Conservation (phyloP, 2,113 vertebrate genomes). For the Apeltes quadracus region DNA sequence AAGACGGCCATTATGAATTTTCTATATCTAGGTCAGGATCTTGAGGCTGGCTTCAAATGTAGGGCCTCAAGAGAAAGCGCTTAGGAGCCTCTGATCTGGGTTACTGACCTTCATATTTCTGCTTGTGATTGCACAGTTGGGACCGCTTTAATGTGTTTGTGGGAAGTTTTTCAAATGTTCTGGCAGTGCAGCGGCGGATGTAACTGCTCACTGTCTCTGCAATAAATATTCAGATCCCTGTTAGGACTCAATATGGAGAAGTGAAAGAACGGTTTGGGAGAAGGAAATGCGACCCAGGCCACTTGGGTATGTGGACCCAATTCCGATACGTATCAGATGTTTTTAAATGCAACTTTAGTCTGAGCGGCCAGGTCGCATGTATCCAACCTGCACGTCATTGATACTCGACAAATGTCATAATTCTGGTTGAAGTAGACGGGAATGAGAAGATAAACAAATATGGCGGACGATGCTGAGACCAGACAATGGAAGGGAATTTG, state of each 20-base stretch:
- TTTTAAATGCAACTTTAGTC: too few species aligned
- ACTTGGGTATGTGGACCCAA: too few species aligned
- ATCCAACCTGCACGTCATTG: too few species aligned
- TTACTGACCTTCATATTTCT: slow-evolving; percentile 11
- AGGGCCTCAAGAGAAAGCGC: slow-evolving; percentile 17
- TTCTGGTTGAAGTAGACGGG: too few species aligned
- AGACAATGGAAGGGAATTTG: too few species aligned
- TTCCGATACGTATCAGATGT: too few species aligned
- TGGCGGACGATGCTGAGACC: too few species aligned
- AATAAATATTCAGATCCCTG: background rate
- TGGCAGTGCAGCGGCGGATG: background rate
- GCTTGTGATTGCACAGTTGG: slow-evolving; percentile 1
- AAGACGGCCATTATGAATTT: background rate
- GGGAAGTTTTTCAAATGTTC: background rate
- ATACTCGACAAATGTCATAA: too few species aligned
- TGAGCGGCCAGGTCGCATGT: too few species aligned
- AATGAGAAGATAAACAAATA: too few species aligned
- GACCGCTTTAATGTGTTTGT: slow-evolving; percentile 13
- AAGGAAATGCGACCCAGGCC: too few species aligned
- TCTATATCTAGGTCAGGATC: slow-evolving; percentile 28
- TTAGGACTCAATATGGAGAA: background rate
- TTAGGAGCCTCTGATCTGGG: slow-evolving; percentile 19
- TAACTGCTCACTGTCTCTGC: too few species aligned
- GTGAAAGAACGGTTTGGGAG: background rate
- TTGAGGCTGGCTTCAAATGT: background rate